These are phyloP conservation scores for Sthenelais limicola DNA, from an alignment of 2,888 invertebrate genomes.

Conservation along the genomic window DNA sequence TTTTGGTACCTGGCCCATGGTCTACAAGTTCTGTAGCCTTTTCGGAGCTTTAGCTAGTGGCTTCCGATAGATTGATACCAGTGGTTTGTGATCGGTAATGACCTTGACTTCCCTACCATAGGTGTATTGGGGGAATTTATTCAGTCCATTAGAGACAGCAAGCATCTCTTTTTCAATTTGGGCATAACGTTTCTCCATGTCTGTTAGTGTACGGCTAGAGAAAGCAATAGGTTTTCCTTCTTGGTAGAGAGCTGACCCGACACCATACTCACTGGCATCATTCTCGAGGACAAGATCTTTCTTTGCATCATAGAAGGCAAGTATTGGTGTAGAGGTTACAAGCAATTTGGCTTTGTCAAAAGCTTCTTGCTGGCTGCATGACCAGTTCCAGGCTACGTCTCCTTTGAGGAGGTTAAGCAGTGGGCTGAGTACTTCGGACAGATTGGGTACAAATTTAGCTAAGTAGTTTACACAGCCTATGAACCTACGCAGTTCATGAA, in stretches of 20 bases:
- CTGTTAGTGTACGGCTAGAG: not conserved
- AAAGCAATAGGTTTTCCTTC: not conserved
- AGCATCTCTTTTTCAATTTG: constrained; percentile 10
- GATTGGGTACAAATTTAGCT: not conserved
- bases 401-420: not conserved
- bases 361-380: not conserved
- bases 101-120: no score
- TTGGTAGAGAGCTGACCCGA: not conserved
- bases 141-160: not conserved
- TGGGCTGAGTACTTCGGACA: not conserved
- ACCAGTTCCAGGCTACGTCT: not conserved
- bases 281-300: not conserved
- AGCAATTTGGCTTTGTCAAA: not conserved
- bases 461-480: not conserved
- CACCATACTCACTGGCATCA: not conserved
- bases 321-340: not conserved
- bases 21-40: no score
- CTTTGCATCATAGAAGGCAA: not conserved
- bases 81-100: no score
- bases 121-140: not conserved
- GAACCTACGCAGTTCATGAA: not conserved
- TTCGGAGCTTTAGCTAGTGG: no score
- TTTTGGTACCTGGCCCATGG: no score
- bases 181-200: not conserved
- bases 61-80: no score